These are phyloP conservation scores for Drymonia ruficornis DNA, from an alignment of 2,888 invertebrate genomes.

Conservation along the genomic window DNA sequence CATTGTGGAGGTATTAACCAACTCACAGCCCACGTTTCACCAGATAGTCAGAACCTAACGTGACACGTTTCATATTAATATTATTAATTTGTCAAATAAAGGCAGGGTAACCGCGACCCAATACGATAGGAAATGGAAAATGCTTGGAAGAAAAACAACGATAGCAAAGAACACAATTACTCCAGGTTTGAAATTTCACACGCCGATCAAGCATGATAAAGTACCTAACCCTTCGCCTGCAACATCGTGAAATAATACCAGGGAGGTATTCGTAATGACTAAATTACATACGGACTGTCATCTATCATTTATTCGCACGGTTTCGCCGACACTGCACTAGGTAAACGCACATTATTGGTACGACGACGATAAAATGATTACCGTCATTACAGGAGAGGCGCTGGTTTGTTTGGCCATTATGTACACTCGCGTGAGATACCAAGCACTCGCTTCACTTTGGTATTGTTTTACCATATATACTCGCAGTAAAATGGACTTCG, in stretches of 20 bases:
- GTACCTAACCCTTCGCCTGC: slow-evolving; percentile 16
- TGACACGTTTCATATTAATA: no score
- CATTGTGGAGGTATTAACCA: no score
- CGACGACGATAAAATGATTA: slow-evolving; percentile 81
- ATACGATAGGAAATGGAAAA: no score
- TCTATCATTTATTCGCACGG: slow-evolving; percentile 66
- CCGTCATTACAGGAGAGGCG: slow-evolving; percentile 70
- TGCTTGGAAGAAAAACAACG: no score
- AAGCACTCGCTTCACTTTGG: slow-evolving; percentile 33
- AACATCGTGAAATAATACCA: slow-evolving; percentile 31
- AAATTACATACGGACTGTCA: slow-evolving; percentile 52
- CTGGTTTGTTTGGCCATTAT: slow-evolving; percentile 50
- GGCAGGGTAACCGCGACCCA: no score
- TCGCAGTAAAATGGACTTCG: slow-evolving; percentile 21
- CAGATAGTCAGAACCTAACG: no score
- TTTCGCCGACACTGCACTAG: slow-evolving; percentile 48
- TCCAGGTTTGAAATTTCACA: slow-evolving; percentile 23
- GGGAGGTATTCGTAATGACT: slow-evolving; percentile 48
- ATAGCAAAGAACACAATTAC: no score
- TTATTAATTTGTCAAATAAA: no score
- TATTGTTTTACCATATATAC: slow-evolving; percentile 43
- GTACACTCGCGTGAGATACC: slow-evolving; percentile 67
- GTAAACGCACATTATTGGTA: slow-evolving; percentile 69
- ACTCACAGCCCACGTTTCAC: no score
- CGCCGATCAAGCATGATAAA: slow-evolving; percentile 13